Conservation (phyloP, 2,888 invertebrate genomes). For the Xestia c-nigrum region DNA sequence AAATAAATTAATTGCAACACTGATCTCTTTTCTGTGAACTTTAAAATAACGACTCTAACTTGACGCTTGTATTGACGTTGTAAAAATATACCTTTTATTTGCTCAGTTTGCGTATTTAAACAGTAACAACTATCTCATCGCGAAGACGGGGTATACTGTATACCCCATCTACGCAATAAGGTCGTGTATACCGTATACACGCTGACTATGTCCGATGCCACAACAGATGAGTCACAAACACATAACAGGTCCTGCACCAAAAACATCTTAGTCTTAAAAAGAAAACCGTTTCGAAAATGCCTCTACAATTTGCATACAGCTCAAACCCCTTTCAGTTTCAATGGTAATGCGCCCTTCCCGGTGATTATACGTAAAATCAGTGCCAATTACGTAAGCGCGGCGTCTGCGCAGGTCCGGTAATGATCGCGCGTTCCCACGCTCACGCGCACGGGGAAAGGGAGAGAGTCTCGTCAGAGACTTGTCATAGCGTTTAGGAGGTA, state of each 20-base stretch:
- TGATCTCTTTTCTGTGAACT: no score
- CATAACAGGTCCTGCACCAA: background rate
- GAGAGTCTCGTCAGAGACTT: slow-evolving; percentile 34
- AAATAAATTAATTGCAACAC: no score
- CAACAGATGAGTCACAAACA: background rate
- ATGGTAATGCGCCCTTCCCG: slow-evolving; percentile 50
- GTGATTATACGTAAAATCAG: slow-evolving; percentile 71
- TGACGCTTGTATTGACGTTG: no score
- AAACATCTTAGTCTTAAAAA: background rate
- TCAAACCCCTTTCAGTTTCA: slow-evolving; percentile 58
- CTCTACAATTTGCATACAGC: slow-evolving; percentile 47
- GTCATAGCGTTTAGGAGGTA: slow-evolving; percentile 57
- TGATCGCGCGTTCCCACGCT: slow-evolving; percentile 62
- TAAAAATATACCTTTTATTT: no score
- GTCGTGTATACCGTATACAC: no score
- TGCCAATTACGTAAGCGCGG: slow-evolving; percentile 73
- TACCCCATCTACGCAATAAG: no score
- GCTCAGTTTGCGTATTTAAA: no score
- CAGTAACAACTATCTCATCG: background rate
- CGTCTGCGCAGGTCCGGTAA: slow-evolving; percentile 63
- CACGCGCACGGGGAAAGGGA: slow-evolving; percentile 13
- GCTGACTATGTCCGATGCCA: background rate
- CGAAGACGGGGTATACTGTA: no score
- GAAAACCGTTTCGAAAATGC: background rate
- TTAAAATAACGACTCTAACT: no score